Conservation (phyloP, 2,113 vertebrate genomes). For the Myiagra hebetior region DNA sequence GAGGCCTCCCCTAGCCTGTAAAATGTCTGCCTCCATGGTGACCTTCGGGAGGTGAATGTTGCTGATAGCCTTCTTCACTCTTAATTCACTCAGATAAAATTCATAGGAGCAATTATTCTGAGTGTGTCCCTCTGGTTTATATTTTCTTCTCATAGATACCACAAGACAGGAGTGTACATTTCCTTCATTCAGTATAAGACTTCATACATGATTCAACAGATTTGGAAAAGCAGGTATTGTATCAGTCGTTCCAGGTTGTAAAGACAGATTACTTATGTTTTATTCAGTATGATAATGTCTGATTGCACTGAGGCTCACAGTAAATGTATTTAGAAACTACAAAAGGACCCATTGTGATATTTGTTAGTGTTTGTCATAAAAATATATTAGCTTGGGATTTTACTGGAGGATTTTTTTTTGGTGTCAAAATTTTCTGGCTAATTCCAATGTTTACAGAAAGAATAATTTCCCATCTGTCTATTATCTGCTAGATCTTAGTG, state of each 20-base stretch:
- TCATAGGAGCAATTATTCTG: neutral
- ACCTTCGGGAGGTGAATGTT: neutral
- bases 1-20: neutral
- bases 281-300: conserved; percentile 31
- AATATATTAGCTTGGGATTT: neutral
- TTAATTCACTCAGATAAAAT: neutral
- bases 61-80: neutral
- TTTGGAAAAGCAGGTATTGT: neutral
- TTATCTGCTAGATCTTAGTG: neutral
- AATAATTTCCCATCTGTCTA: neutral
- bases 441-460: neutral
- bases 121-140: neutral
- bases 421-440: neutral
- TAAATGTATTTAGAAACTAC: neutral
- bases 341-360: neutral
- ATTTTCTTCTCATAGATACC: neutral
- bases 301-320: neutral
- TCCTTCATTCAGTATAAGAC: neutral
- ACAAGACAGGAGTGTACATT: neutral
- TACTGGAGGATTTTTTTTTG: neutral
- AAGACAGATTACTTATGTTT: conserved; percentile 37
- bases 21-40: neutral
- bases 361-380: neutral
- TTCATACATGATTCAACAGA: neutral
- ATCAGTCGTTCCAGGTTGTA: neutral